Percentiles rank a stretch among this genome's conserved stretches.
phyloP scores from a whole-genome alignment of 1,140 invertebrate genomes.

The Pantala flavescens region DNA sequence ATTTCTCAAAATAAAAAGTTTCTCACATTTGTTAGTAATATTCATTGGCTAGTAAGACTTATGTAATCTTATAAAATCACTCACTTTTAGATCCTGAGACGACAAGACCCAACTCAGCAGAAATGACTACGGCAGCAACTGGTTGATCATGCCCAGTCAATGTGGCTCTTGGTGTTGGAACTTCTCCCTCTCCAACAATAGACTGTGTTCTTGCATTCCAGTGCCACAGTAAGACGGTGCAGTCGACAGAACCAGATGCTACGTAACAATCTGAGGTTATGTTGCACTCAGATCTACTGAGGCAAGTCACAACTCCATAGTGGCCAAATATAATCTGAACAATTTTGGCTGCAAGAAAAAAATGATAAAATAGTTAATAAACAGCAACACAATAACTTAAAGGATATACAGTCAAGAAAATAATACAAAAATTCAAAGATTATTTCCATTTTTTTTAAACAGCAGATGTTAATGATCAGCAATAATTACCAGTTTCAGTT shows the following conservation, averaged over 20 bases:
- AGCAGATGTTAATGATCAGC: no score
- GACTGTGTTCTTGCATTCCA: slow-evolving; percentile 94
- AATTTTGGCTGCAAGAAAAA: slow-evolving; percentile 70
- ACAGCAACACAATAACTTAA: background rate
- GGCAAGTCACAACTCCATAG: slow-evolving; percentile 95
- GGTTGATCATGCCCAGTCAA: slow-evolving; percentile 94
- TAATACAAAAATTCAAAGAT: no score
- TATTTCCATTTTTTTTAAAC: no score
- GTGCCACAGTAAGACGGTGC: slow-evolving; percentile 95
- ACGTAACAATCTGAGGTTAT: slow-evolving; percentile 98
- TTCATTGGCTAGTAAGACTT: no score
- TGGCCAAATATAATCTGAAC: slow-evolving; percentile 98
- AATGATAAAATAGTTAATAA: no score
- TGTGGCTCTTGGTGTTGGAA: slow-evolving; percentile 88
- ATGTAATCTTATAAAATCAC: no score
- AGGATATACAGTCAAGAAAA: no score
- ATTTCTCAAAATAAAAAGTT: no score
- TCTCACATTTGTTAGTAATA: no score
- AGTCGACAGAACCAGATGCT: slow-evolving; percentile 93
- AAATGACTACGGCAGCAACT: slow-evolving; percentile 89
- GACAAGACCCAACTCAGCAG: slow-evolving; percentile 94
- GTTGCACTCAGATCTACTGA: slow-evolving; percentile 93
- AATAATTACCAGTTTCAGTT: slow-evolving; percentile 74
- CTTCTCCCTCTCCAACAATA: slow-evolving; percentile 90
- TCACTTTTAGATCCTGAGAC: slow-evolving; percentile 83